These are phyloP conservation scores for Lagenorhynchus albirostris DNA, from an alignment of 2,113 vertebrate genomes.

Conservation along the genomic window DNA sequence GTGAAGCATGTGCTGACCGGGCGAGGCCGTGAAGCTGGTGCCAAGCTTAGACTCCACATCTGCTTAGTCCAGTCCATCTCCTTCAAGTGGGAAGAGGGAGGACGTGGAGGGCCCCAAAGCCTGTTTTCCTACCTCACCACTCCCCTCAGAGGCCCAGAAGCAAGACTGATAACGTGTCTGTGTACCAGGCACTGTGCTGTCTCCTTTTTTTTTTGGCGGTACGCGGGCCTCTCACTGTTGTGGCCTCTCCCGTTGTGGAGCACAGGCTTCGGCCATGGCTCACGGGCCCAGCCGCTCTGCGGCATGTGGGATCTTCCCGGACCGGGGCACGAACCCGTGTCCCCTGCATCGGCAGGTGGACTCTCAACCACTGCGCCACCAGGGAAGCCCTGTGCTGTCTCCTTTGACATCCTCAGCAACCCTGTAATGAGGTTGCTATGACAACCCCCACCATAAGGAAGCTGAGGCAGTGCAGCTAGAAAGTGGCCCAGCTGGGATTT, in stretches of 20 bases:
- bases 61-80: background rate
- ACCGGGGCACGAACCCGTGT: no score
- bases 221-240: no score
- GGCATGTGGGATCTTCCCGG: no score
- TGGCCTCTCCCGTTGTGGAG: no score
- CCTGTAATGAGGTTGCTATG: background rate
- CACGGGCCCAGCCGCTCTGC: no score
- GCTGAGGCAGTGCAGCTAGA: background rate
- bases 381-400: background rate
- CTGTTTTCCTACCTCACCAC: background rate
- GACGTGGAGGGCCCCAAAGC: background rate
- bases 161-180: rapidly evolving
- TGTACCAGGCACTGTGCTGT: background rate
- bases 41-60: background rate
- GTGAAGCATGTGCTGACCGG: rapidly evolving
- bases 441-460: background rate
- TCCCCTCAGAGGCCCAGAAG: background rate
- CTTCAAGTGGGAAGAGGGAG: background rate
- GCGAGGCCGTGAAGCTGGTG: rapidly evolving
- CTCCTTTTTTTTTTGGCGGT: background rate
- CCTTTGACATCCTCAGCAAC: background rate
- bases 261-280: no score
- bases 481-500: background rate
- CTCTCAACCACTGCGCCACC: no score
- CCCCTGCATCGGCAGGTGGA: no score